A percentile compares a stretch with the other conserved stretches of the same genome.
Evolutionary conservation across 2,888 invertebrate genomes (phyloP).

Genomic region (Oscheius sp.): DNA sequence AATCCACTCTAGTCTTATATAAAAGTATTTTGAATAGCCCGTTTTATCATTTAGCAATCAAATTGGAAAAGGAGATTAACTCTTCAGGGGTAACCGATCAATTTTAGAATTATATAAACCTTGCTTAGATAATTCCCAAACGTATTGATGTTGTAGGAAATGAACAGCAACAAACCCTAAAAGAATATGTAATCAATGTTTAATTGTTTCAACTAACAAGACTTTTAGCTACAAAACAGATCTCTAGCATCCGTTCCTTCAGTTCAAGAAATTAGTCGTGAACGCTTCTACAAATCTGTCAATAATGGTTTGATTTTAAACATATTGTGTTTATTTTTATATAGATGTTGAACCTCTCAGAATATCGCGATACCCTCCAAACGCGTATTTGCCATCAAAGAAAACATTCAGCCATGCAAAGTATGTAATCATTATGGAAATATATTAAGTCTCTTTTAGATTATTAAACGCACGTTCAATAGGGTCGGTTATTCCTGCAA

Average conservation of each 20-base stretch:
- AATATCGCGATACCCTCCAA: too few relatives aligned
- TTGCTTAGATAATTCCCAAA: constrained; percentile 28
- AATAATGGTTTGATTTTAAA: too few relatives aligned
- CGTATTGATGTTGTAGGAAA: constrained; percentile 12
- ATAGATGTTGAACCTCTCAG: neutral
- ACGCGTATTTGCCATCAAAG: neutral
- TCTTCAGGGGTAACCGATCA: neutral
- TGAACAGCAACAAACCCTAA: constrained; percentile 10
- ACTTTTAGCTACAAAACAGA: constrained; percentile 10
- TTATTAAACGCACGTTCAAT: neutral
- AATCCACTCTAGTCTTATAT: constrained; percentile 26
- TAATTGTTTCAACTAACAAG: neutral
- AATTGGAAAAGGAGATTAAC: constrained; percentile 27
- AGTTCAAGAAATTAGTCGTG: neutral
- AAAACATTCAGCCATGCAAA: neutral
- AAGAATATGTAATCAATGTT: constrained; percentile 28
- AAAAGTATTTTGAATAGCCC: constrained; percentile 1
- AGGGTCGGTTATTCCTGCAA: neutral
- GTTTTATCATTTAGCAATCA: neutral
- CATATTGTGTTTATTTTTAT: neutral
- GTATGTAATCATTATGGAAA: neutral
- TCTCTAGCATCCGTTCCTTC: neutral
- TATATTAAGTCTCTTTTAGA: neutral
- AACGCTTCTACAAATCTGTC: too few relatives aligned
- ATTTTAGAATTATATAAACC: neutral